A percentile compares a stretch with the other conserved stretches of the same genome.
Evolutionary conservation across 2,797 vertebrate species (phyloP).

Genomic region (Halcyon smyrnensis): DNA sequence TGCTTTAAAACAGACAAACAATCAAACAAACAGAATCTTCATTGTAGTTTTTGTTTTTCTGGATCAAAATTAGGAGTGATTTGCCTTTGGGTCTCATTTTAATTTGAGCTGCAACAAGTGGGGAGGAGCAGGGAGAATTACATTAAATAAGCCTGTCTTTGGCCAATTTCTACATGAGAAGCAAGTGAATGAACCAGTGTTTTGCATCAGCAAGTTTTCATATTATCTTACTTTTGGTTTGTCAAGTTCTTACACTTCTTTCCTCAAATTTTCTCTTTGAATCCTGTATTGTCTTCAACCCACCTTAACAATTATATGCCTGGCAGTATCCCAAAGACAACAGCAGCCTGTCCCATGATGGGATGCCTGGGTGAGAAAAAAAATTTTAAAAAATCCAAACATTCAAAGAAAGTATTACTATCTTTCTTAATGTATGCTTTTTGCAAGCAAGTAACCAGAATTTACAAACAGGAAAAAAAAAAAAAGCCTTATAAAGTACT

Average conservation of each 20-base stretch:
- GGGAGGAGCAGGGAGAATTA: neutral
- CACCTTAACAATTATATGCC: neutral
- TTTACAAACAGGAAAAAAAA: neutral
- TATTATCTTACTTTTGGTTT: neutral
- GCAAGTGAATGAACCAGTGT: neutral
- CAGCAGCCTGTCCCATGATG: neutral
- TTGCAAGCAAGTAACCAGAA: neutral
- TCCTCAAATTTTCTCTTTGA: neutral
- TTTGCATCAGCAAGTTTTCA: neutral
- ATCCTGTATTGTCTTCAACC: neutral
- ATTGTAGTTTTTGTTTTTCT: neutral
- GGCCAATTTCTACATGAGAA: slow-evolving; percentile 28
- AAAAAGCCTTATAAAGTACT: neutral
- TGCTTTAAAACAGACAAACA: neutral
- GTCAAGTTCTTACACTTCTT: neutral
- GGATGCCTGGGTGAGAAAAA: neutral
- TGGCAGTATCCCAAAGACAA: slow-evolving; percentile 2
- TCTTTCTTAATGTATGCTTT: neutral
- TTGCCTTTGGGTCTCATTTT: slow-evolving; percentile 3
- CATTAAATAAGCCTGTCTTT: neutral
- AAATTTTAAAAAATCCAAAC: neutral
- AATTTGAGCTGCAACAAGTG: neutral
- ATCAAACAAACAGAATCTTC: neutral
- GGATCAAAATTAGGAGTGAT: neutral
- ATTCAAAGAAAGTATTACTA: neutral